Conservation (phyloP, 2,113 vertebrate genomes). For the Heliornis fulica region DNA sequence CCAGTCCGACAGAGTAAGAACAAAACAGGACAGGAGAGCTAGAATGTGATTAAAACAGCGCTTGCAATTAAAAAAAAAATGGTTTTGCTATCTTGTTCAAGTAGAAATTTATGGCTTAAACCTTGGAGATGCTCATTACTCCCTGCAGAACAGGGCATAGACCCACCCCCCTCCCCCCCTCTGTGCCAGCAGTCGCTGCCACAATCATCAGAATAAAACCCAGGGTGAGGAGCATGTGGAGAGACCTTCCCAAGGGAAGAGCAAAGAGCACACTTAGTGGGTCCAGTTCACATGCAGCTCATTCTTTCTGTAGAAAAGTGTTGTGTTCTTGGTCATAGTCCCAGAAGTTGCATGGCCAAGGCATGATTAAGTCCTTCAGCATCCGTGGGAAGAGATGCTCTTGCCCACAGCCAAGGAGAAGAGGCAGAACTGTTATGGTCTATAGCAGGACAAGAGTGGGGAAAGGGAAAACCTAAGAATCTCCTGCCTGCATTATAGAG, state of each 20-base stretch:
- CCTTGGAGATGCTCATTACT: neutral
- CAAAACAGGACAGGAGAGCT: neutral
- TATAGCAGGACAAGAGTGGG: neutral
- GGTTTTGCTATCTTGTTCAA: neutral
- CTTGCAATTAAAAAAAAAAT: neutral
- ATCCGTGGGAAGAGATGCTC: neutral
- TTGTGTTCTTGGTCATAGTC: neutral
- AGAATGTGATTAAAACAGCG: constrained; percentile 32
- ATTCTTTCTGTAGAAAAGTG: neutral
- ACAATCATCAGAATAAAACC: neutral
- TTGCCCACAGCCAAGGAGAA: neutral
- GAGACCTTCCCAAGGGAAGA: neutral
- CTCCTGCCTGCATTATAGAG: neutral
- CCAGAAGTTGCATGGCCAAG: neutral
- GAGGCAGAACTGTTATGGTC: neutral
- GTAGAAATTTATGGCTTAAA: constrained; percentile 57
- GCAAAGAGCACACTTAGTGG: neutral
- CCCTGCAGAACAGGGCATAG: neutral
- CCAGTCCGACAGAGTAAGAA: neutral
- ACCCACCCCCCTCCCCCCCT: neutral
- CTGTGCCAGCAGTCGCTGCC: neutral
- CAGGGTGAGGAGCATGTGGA: neutral
- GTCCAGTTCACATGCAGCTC: neutral
- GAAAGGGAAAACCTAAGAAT: neutral
- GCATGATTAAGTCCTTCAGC: neutral